Percentiles rank a stretch among this genome's conserved stretches.
Evolutionary conservation across 1,140 invertebrate species (phyloP).

Genomic region (Ceratina calcarata): DNA sequence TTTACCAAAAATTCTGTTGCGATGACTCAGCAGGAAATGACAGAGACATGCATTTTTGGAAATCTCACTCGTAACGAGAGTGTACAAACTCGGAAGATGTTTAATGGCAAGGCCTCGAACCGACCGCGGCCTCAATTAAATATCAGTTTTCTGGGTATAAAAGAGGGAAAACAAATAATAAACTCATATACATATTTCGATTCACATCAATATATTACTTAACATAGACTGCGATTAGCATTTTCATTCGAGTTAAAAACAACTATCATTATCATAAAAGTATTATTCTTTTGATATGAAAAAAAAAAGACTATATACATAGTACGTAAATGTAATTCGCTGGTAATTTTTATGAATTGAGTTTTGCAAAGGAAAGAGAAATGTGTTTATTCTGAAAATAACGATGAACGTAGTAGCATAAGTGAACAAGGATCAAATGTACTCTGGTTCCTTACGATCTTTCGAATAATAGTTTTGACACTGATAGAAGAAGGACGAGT

Average conservation of each 20-base stretch:
- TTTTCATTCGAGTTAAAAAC: slow-evolving; percentile 29
- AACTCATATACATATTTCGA: slow-evolving; percentile 17
- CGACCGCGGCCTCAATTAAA: slow-evolving; percentile 37
- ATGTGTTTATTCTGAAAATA: slow-evolving; percentile 9
- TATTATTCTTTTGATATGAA: slow-evolving; percentile 36
- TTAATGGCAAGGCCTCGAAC: slow-evolving; percentile 24
- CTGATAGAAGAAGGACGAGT: slow-evolving; percentile 30
- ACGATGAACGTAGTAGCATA: slow-evolving; percentile 18
- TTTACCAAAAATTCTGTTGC: neutral
- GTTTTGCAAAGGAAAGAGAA: slow-evolving; percentile 17
- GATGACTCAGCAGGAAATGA: neutral
- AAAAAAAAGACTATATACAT: slow-evolving; percentile 22
- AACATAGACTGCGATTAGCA: slow-evolving; percentile 49
- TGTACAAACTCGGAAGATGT: neutral
- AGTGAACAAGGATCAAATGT: slow-evolving; percentile 37
- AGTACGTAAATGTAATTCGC: slow-evolving; percentile 28
- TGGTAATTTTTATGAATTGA: slow-evolving; percentile 40
- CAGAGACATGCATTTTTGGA: neutral
- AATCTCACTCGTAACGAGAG: slow-evolving; percentile 8
- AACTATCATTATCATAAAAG: slow-evolving; percentile 30
- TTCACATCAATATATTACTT: slow-evolving; percentile 36
- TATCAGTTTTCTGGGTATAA: slow-evolving; percentile 29
- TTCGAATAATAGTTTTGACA: slow-evolving; percentile 37
- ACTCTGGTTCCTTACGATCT: slow-evolving; percentile 43
- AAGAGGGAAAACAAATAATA: slow-evolving; percentile 24